Percentiles rank a stretch among this genome's conserved stretches.
phyloP scores from a whole-genome alignment of 2,797 vertebrate species.

The Arctocebus calabarensis region DNA sequence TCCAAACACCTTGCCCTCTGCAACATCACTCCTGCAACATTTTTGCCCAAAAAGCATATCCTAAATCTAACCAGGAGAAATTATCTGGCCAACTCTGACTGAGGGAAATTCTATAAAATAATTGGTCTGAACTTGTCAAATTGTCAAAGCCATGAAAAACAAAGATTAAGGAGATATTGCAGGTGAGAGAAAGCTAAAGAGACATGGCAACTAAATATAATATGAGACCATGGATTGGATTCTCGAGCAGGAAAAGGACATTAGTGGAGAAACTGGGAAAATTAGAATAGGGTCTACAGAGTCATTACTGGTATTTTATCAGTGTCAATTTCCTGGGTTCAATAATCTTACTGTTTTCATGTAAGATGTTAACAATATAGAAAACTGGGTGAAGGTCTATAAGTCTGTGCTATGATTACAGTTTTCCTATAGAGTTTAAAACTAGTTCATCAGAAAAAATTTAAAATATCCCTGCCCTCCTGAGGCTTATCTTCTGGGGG shows the following conservation, averaged over 20 bases:
- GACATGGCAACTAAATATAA: background rate
- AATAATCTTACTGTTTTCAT: background rate
- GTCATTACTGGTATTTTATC: background rate
- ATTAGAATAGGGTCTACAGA: background rate
- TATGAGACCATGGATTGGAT: background rate
- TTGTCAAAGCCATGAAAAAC: background rate
- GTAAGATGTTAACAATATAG: background rate
- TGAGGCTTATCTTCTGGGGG: background rate
- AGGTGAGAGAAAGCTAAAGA: constrained; percentile 2
- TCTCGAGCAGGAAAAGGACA: background rate
- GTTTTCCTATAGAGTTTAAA: constrained; percentile 26
- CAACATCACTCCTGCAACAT: background rate
- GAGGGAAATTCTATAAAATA: background rate
- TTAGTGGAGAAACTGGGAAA: constrained; percentile 6
- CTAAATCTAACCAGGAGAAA: background rate
- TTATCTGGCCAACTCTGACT: background rate
- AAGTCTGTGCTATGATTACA: background rate
- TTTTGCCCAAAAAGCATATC: background rate
- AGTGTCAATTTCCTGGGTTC: background rate
- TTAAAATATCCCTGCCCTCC: background rate
- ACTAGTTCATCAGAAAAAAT: constrained; percentile 5
- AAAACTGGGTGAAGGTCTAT: background rate
- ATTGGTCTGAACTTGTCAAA: background rate
- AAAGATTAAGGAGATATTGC: background rate
- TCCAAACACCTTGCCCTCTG: background rate